A percentile compares a stretch with the other conserved stretches of the same genome.
Evolutionary conservation across 2,113 vertebrate genomes (phyloP).

Genomic region (Poeciliopsis turrubarensis): DNA sequence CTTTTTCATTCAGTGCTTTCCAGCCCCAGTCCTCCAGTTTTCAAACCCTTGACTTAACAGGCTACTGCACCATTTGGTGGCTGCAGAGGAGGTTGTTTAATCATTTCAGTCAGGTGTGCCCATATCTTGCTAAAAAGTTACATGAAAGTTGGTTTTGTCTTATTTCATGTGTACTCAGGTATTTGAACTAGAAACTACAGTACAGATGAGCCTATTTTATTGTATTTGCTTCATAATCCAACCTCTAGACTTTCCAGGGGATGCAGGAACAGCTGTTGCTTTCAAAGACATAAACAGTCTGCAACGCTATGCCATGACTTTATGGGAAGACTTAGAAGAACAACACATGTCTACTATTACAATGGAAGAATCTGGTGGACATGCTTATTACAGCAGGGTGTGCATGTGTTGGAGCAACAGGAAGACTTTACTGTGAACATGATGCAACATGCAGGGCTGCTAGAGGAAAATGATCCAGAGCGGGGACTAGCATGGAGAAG

Average conservation of each 20-base stretch:
- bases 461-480: background rate
- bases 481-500: background rate
- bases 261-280: background rate
- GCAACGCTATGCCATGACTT: background rate
- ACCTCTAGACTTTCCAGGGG: background rate
- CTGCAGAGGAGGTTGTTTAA: no score
- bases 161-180: no score
- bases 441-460: conserved; percentile 6
- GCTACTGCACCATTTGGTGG: no score
- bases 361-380: background rate
- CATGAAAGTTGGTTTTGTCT: no score
- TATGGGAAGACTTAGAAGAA: background rate
- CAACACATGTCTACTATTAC: background rate
- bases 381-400: background rate
- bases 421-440: background rate
- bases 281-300: background rate
- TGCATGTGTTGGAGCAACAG: background rate
- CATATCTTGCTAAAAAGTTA: no score
- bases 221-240: conserved; percentile 1
- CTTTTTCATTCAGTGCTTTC: no score
- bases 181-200: no score
- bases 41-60: no score
- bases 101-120: no score
- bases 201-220: background rate
- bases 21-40: no score